Conservation (phyloP, 2,888 invertebrate species). For the Julus scandinavius region DNA sequence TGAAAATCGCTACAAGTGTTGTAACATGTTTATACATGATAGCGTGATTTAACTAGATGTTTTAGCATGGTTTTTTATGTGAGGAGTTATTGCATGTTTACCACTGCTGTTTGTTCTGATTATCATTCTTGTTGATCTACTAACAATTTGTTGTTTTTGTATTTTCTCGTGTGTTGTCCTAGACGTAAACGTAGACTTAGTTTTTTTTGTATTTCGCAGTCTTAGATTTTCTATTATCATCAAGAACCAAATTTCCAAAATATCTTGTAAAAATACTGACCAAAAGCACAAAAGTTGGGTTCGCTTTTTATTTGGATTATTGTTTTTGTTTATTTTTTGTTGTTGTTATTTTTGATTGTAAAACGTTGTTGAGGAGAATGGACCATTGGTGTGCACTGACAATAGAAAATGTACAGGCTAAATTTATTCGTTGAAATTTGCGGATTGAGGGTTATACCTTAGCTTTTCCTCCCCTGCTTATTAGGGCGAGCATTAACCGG, state of each 20-base stretch:
- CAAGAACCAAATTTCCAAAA: not conserved
- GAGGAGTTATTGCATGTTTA: not conserved
- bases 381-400: slow-evolving; percentile 26
- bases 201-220: not conserved
- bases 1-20: too few relatives aligned
- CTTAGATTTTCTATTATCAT: slow-evolving; percentile 42
- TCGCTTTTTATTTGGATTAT: not conserved
- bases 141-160: not conserved
- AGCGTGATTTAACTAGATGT: too few relatives aligned
- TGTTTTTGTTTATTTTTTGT: not conserved
- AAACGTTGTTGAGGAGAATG: not conserved
- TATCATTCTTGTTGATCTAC: not conserved
- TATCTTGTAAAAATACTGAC: not conserved
- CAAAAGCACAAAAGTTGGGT: not conserved
- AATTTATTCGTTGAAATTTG: not conserved
- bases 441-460: slow-evolving; percentile 48
- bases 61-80: too few relatives aligned
- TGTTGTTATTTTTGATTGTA: not conserved
- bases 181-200: not conserved
- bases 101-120: not conserved
- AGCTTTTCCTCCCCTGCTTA: slow-evolving; percentile 50
- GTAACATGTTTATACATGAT: too few relatives aligned
- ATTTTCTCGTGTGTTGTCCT: not conserved
- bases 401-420: slow-evolving; percentile 45
- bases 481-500: slow-evolving; percentile 50